phyloP scores from a whole-genome alignment of 2,888 invertebrate genomes.

The Cheiracanthium punctorium region DNA sequence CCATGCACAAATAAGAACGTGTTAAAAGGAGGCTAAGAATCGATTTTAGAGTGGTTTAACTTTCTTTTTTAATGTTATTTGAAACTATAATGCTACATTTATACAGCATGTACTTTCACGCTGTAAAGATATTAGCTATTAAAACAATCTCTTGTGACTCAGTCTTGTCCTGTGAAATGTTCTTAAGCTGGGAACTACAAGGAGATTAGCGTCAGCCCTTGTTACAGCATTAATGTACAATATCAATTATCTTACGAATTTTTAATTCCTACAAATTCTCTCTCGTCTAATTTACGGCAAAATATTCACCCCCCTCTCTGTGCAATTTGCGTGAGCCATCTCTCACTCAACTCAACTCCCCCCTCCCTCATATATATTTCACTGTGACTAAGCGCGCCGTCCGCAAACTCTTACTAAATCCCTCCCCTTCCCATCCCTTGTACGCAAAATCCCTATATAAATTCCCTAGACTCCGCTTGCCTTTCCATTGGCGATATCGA shows the following conservation, averaged over 20 bases:
- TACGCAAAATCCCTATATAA: conserved; percentile 37
- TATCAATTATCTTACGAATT: conserved; percentile 1
- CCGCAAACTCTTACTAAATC: conserved; percentile 39
- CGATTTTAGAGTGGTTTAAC: no score
- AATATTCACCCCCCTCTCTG: conserved; percentile 13
- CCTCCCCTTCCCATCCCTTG: conserved; percentile 16
- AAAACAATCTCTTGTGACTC: no score
- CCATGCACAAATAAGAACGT: no score
- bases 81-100: no score
- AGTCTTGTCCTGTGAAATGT: no score
- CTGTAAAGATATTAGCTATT: no score
- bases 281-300: not conserved
- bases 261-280: conserved; percentile 10
- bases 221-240: not conserved
- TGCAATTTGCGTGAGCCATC: conserved; percentile 28
- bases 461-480: conserved; percentile 50
- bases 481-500: conserved; percentile 57
- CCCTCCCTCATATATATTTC: not conserved
- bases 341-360: not conserved
- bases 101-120: no score
- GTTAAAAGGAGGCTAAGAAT: no score
- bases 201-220: no score
- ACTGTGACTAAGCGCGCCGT: conserved; percentile 54
- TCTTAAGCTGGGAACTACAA: no score
- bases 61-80: no score